phyloP scores from a whole-genome alignment of 2,797 vertebrate species.

The Xenentodon cancila region DNA sequence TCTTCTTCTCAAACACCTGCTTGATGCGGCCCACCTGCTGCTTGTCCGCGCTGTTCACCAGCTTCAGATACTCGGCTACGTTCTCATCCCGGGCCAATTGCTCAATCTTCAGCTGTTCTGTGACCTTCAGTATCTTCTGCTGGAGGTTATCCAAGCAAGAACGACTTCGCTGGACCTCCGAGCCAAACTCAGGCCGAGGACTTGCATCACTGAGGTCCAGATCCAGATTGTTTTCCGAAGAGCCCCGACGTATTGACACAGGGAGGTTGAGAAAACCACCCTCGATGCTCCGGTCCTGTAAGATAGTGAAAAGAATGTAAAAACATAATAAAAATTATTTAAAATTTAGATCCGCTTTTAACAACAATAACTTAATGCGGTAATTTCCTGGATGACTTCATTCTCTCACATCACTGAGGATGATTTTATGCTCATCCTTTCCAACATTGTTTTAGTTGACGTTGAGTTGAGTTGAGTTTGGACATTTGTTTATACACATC shows the following conservation, averaged over 20 bases:
- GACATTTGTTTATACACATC: too few relatives aligned
- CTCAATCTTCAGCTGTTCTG: slow-evolving; percentile 95
- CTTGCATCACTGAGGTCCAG: slow-evolving; percentile 83
- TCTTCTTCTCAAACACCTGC: slow-evolving; percentile 98
- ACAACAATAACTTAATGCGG: too few relatives aligned
- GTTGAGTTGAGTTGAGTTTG: too few relatives aligned
- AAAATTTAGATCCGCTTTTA: too few relatives aligned
- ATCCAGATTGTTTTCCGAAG: slow-evolving; percentile 93
- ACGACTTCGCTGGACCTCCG: slow-evolving; percentile 88
- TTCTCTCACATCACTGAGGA: too few relatives aligned
- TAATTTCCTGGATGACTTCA: too few relatives aligned
- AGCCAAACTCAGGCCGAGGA: slow-evolving; percentile 57
- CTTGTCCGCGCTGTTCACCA: slow-evolving; percentile 92
- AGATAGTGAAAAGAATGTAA: slow-evolving; percentile 19
- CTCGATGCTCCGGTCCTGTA: slow-evolving; percentile 87
- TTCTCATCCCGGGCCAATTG: slow-evolving; percentile 91
- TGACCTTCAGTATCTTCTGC: slow-evolving; percentile 95
- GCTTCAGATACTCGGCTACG: slow-evolving; percentile 92
- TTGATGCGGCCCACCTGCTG: slow-evolving; percentile 94
- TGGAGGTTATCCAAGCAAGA: slow-evolving; percentile 88
- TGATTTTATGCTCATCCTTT: too few relatives aligned
- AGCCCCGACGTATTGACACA: slow-evolving; percentile 87
- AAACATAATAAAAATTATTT: too few relatives aligned
- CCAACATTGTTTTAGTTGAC: too few relatives aligned
- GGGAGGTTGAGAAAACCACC: slow-evolving; percentile 85